Conservation (phyloP, 2,113 vertebrate genomes). For the Chaetops frenatus region DNA sequence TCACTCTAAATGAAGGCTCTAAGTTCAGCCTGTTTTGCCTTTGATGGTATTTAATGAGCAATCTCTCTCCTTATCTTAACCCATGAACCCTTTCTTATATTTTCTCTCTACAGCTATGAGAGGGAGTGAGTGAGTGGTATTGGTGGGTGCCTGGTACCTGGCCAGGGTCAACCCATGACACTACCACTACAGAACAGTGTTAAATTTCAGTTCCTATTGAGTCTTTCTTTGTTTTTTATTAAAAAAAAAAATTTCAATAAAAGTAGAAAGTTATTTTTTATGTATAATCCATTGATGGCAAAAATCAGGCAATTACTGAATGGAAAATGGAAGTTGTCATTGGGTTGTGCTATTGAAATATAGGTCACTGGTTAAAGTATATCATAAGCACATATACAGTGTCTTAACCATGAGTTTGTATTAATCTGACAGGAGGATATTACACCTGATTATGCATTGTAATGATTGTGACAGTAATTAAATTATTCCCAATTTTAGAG, state of each 20-base stretch:
- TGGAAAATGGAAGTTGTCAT: background rate
- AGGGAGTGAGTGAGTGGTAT: too few species aligned
- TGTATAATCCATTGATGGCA: background rate
- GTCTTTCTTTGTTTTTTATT: background rate
- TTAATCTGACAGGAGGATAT: background rate
- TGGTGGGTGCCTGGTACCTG: background rate
- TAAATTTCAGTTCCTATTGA: background rate
- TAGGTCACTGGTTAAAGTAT: background rate
- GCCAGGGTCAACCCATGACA: background rate
- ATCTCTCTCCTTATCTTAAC: background rate
- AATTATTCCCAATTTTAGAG: conserved; percentile 28
- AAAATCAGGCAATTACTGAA: background rate
- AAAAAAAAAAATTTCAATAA: background rate
- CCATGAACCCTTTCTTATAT: background rate
- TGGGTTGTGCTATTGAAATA: background rate
- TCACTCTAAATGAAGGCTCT: background rate
- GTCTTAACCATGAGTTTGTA: background rate
- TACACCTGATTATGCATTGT: background rate
- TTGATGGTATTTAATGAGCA: background rate
- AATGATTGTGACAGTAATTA: background rate
- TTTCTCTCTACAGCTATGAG: background rate
- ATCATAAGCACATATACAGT: background rate
- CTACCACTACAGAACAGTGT: background rate
- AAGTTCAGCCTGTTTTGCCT: background rate
- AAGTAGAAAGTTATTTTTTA: background rate